phyloP scores from a whole-genome alignment of 1,140 invertebrate genomes.

The Lamellibrachia luymesi region DNA sequence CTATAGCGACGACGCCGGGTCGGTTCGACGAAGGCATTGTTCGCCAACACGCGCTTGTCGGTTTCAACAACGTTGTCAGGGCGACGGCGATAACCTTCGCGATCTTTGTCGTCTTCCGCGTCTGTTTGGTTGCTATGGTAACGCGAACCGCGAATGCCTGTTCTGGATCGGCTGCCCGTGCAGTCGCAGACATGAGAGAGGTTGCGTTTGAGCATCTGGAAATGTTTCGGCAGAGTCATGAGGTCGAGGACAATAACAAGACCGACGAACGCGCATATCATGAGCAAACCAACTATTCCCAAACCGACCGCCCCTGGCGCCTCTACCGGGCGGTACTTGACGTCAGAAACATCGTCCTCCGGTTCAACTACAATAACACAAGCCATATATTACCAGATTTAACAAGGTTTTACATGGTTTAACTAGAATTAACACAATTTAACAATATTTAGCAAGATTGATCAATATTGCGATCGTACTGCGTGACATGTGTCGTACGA shows the following conservation, averaged over 20 bases:
- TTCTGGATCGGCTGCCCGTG: not conserved
- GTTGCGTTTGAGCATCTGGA: not conserved
- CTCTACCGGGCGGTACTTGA: not conserved
- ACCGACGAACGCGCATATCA: not conserved
- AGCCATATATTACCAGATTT: not conserved
- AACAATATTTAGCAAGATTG: no score
- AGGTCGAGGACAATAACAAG: not conserved
- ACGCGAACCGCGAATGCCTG: not conserved
- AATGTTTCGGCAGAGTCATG: not conserved
- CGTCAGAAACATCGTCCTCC: not conserved
- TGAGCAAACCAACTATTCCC: not conserved
- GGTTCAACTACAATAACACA: not conserved
- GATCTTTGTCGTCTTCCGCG: not conserved
- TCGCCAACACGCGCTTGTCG: not conserved
- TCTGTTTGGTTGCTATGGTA: not conserved
- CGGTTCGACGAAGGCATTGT: not conserved
- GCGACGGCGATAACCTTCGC: not conserved
- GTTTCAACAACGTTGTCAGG: no score
- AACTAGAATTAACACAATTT: no score
- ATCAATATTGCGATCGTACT: no score
- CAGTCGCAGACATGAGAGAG: not conserved
- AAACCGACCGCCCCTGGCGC: not conserved
- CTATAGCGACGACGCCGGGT: not conserved
- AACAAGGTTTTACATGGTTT: not conserved
- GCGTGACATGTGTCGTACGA: no score